phyloP scores from a whole-genome alignment of 2,888 invertebrate species.

The Ophonus ardosiacus region DNA sequence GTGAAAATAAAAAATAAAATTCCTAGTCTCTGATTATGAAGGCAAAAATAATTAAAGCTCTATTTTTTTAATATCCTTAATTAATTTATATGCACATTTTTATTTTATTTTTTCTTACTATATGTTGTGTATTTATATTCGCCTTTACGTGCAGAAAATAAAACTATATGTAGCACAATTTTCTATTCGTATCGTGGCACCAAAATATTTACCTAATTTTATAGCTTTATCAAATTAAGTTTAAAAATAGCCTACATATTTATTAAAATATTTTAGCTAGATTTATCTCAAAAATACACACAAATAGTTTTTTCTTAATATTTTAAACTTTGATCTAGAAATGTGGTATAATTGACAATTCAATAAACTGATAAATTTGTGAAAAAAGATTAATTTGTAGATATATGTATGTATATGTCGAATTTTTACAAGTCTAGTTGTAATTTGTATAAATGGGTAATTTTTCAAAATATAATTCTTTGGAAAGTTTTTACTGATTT shows the following conservation, averaged over 20 bases:
- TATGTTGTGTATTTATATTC: constrained; percentile 13
- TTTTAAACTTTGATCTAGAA: not conserved
- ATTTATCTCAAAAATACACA: constrained; percentile 45
- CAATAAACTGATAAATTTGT: constrained; percentile 9
- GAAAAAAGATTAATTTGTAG: constrained; percentile 33
- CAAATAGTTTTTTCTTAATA: constrained; percentile 4
- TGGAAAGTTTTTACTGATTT: not conserved
- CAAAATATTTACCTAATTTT: constrained; percentile 24
- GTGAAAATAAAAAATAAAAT: not conserved
- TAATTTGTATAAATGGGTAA: not conserved
- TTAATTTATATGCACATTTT: not conserved
- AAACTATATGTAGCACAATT: constrained; percentile 4
- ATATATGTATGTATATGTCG: constrained; percentile 27
- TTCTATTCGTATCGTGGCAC: constrained; percentile 30
- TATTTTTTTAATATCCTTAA: not conserved
- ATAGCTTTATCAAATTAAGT: constrained; percentile 29
- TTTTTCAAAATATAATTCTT: not conserved
- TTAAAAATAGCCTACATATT: constrained; percentile 44
- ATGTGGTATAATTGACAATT: constrained; percentile 7
- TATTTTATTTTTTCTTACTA: not conserved
- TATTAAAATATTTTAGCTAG: constrained; percentile 47
- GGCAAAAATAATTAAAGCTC: constrained; percentile 11
- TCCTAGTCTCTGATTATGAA: constrained; percentile 11
- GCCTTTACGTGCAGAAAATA: constrained; percentile 30
- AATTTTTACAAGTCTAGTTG: constrained; percentile 38